Evolutionary conservation across 2,797 vertebrate genomes (phyloP), one percentile per base, ranked within the genome.

Genomic region (Typhlichthys subterraneus): DNA sequence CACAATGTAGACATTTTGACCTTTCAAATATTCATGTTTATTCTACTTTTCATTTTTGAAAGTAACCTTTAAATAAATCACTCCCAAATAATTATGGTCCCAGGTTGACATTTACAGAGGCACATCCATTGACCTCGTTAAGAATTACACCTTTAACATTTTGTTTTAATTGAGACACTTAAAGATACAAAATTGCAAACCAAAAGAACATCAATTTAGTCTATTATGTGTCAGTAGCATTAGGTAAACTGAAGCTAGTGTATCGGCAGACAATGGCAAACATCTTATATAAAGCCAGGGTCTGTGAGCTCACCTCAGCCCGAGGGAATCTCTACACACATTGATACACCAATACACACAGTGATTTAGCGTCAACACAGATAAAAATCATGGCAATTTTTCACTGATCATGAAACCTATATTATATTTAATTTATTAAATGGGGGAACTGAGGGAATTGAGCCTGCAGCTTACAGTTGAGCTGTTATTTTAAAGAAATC

Each of bases 51-150:
- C 72, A 19, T 56, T 70, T 61, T 49, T 9, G 6, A 9, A 64
- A 38, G 14, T 68, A 72, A 84, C 83, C 82, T 87, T 87, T 84
- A 73, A 74, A 85, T 73, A 75, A 76, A 68, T 75, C 57, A 67
- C 69, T 69, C 67, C 47, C 45, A 66, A 75, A 79, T 70, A 65
- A 67, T 15, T 59, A 13, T 51, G 17, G 50, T 69, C 59, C 42
- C 51, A 51, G 59, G 67, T 38, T 65, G 73, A 75, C 67, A 81
- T 77, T 78, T 82, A 46, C 57, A 8, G n/a, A 54, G 63, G 47
- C 10, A 47, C 45, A 70, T 59, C 61, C 31, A 66, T 56, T 62
- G 59, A 74, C 76, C 54, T 31, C 66, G 13, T 65, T 17, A 33
- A 42, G 63, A 64, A 66, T 66, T 67, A 9, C 56, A 58, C 11